Evolutionary conservation across 2,113 vertebrate species (phyloP), one percentile per base, ranked within the genome.

Genomic region (Oreamnos americanus): DNA sequence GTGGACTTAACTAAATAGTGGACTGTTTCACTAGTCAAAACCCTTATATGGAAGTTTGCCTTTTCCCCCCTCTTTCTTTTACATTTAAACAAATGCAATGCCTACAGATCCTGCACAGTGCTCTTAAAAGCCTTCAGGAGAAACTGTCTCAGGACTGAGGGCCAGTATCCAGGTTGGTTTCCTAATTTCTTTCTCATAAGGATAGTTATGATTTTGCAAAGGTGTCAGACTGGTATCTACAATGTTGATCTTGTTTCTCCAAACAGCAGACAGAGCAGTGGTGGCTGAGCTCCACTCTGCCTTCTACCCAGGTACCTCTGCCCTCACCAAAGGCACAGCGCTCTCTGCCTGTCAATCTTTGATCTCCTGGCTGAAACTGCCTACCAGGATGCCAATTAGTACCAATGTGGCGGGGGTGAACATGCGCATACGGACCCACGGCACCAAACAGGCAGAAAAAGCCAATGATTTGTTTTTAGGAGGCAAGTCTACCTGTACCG

Each of bases 141-240:
- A 91, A 91, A 91, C 36, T 45, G 2, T 81, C 21, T 90, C 23
- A 67, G 60, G 74, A 74, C 58, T 57, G 51, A 89, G 82, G 93
- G 26, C 36, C 47, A 28, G n/a, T 87, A 45, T 33, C 26, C 36
- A 33, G 51, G 47, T 33, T 81, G 6, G 13, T 81, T 95, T 95
- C 83, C 87, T 76, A 82, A 88, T 81, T 85, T 81, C 60, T 49
- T 95, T 62, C 43, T 25, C 36, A 47, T 57, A 82, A 58, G 23
- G 33, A 91, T 55, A 78, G n/a, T 79, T 95, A 91, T 8, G 17
- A 64, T 91, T 96, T 94, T 98, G 64, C 55, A 51, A 74, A 91
- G 21, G 21, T 45, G 36, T 49, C 76, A 88, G 43, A 17, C 78
- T 82, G 51, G 13, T 33, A 39, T 71, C 64, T 45, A 36, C 33